A percentile compares a stretch with the other conserved stretches of the same genome.
Conservation (phyloP, 1,140 invertebrate species). For the Polyergus mexicanus region DNA sequence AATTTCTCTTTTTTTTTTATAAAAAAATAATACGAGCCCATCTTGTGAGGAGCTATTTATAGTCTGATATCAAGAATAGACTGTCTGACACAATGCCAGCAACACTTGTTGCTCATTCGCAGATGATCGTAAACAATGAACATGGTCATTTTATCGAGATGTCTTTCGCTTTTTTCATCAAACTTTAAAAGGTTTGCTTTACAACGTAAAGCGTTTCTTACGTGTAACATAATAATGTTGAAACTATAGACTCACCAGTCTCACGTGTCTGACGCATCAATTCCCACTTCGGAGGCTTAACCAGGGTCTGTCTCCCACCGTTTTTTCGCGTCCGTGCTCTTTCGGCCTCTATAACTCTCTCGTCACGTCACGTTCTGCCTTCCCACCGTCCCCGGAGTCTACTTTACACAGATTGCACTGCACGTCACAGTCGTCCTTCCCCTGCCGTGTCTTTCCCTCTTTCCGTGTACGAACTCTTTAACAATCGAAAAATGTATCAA, state of each 20-base stretch:
- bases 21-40: background rate
- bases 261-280: conserved; percentile 62
- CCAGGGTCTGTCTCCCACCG: conserved; percentile 19
- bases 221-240: conserved; percentile 14
- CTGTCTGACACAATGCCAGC: conserved; percentile 55
- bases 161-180: background rate
- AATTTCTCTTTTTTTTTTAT: background rate
- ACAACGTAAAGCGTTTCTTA: background rate
- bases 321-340: conserved; percentile 46
- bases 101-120: conserved; percentile 73
- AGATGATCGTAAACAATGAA: conserved; percentile 51
- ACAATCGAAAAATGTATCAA: conserved; percentile 28
- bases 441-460: conserved; percentile 1
- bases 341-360: conserved; percentile 59
- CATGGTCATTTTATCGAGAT: background rate
- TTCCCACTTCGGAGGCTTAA: conserved; percentile 49
- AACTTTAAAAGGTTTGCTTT: background rate
- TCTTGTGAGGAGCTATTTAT: conserved; percentile 35
- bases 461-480: conserved; percentile 2
- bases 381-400: conserved; percentile 68
- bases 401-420: conserved; percentile 75
- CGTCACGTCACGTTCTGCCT: conserved; percentile 67
- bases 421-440: conserved; percentile 67
- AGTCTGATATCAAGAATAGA: conserved; percentile 57
- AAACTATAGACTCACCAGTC: conserved; percentile 68